Evolutionary conservation across 23 tunicate species (phyloP).

Genomic region (Halocynthia aurantium): DNA sequence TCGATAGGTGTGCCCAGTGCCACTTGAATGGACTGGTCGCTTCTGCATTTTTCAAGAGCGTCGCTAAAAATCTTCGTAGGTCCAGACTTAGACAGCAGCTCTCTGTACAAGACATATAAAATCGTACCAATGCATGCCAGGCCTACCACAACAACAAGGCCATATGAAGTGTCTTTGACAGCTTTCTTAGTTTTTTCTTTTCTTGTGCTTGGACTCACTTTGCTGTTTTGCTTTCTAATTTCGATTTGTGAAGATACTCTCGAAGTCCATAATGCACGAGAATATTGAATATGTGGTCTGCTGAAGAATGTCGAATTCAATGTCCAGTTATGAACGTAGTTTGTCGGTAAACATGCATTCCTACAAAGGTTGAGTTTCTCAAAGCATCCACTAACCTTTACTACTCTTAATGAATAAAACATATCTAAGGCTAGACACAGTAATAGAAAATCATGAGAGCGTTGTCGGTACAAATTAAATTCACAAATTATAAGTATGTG

Average conservation of each 20-base stretch:
- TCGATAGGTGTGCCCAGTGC: conserved; percentile 24
- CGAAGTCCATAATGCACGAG: too few species aligned
- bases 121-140: conserved; percentile 11
- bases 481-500: too few species aligned
- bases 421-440: too few species aligned
- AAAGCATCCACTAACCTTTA: too few species aligned
- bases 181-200: conserved; percentile 11
- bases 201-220: conserved; percentile 6
- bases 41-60: conserved; percentile 14
- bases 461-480: too few species aligned
- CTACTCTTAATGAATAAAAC: too few species aligned
- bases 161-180: conserved; percentile 16
- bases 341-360: too few species aligned
- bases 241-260: neutral
- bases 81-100: conserved; percentile 22
- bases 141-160: conserved; percentile 13
- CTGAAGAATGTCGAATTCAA: too few species aligned
- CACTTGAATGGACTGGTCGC: conserved; percentile 4
- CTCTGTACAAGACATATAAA: conserved; percentile 16
- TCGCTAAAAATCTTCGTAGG: conserved; percentile 13
- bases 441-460: too few species aligned
- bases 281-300: too few species aligned
- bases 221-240: neutral
- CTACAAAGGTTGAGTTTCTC: too few species aligned
- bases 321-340: too few species aligned